These are phyloP conservation scores for Leiothrix lutea DNA, from an alignment of 2,113 vertebrate species.

Conservation along the genomic window DNA sequence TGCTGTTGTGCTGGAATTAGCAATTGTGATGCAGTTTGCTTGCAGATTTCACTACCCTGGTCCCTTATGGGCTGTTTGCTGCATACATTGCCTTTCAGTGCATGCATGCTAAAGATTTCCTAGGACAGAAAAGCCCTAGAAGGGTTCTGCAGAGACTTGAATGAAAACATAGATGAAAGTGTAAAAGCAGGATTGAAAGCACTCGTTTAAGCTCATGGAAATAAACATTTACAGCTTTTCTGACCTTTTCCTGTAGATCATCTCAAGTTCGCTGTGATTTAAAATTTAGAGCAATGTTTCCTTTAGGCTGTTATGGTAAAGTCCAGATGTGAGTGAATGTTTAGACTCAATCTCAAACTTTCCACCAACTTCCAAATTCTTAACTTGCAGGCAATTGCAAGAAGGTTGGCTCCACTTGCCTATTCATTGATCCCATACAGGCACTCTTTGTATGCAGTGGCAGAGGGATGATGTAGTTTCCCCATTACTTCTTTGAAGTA, in stretches of 20 bases:
- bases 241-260: slow-evolving; percentile 74
- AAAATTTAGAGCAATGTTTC: slow-evolving; percentile 59
- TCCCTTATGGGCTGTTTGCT: not conserved
- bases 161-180: not conserved
- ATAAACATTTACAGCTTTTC: slow-evolving; percentile 67
- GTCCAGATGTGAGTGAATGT: slow-evolving; percentile 29
- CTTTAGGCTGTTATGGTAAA: slow-evolving; percentile 67
- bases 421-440: not conserved
- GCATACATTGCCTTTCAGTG: not conserved
- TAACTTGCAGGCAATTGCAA: slow-evolving; percentile 62
- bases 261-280: slow-evolving; percentile 53
- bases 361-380: slow-evolving; percentile 38
- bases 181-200: slow-evolving; percentile 28
- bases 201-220: slow-evolving; percentile 28
- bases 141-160: not conserved
- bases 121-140: slow-evolving; percentile 12
- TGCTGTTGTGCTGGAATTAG: not conserved
- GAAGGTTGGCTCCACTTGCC: slow-evolving; percentile 62
- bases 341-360: slow-evolving; percentile 43
- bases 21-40: not conserved
- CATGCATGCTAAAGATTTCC: not conserved
- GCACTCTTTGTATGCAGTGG: not conserved
- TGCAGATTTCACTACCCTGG: not conserved
- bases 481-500: not conserved
- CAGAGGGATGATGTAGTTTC: not conserved